Conservation (phyloP, 2,888 invertebrate species). For the Muschampia plurimacula region DNA sequence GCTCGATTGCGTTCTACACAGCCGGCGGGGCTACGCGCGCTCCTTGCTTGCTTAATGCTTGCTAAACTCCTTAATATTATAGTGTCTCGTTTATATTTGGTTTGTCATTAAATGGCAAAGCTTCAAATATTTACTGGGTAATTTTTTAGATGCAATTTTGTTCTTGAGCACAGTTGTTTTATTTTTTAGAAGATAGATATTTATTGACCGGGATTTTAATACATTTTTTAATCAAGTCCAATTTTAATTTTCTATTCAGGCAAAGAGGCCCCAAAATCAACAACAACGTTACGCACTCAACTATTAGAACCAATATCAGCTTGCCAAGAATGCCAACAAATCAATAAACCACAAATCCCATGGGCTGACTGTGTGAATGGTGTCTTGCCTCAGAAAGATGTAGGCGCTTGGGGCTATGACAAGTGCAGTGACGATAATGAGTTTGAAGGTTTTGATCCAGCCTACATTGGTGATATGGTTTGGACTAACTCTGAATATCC, state of each 20-base stretch:
- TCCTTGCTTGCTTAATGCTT: too few relatives aligned
- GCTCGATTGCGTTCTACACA: too few relatives aligned
- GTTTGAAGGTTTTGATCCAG: conserved; percentile 11
- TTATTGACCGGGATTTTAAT: too few relatives aligned
- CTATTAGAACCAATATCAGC: conserved; percentile 13
- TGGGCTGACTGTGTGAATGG: conserved; percentile 13
- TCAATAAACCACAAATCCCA: neutral
- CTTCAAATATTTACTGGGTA: too few relatives aligned
- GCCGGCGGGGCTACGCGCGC: too few relatives aligned
- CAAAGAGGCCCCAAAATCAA: neutral
- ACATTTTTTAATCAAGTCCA: neutral
- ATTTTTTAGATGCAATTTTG: too few relatives aligned
- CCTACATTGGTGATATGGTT: conserved; percentile 12
- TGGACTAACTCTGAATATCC: conserved; percentile 22
- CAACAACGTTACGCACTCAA: neutral
- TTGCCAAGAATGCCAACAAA: conserved; percentile 14
- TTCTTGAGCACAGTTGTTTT: too few relatives aligned
- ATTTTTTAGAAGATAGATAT: too few relatives aligned
- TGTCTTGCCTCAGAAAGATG: neutral
- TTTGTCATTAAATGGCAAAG: too few relatives aligned
- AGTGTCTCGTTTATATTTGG: too few relatives aligned
- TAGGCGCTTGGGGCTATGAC: neutral
- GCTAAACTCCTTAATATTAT: too few relatives aligned
- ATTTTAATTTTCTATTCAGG: neutral
- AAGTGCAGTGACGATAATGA: conserved; percentile 19